Percentiles rank a stretch among this genome's conserved stretches.
phyloP scores from a whole-genome alignment of 2,888 invertebrate species.

The Lasius fuliginosus region DNA sequence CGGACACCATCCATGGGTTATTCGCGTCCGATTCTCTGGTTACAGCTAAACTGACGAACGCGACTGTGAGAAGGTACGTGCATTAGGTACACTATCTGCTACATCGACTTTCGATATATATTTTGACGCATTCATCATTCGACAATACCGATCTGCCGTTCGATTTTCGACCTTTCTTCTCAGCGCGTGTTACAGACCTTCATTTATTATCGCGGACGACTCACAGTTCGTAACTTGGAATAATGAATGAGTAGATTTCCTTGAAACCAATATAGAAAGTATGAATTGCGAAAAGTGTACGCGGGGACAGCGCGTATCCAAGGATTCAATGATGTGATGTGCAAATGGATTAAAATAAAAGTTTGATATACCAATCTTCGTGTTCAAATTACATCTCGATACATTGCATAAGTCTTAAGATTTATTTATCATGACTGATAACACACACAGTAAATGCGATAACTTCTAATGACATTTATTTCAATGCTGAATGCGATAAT shows the following conservation, averaged over 20 bases:
- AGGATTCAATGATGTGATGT: not conserved
- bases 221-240: conserved; percentile 5
- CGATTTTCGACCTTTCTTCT: not conserved
- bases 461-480: not conserved
- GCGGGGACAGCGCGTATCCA: not conserved
- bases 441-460: not conserved
- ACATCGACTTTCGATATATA: not conserved
- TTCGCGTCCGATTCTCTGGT: conserved; percentile 65
- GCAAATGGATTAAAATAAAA: not conserved
- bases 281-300: too few relatives aligned
- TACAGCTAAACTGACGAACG: conserved; percentile 53
- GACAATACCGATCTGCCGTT: not conserved
- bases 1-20: conserved; percentile 72
- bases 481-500: not conserved
- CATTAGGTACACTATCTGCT: not conserved
- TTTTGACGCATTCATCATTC: not conserved
- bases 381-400: not conserved
- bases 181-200: too few relatives aligned
- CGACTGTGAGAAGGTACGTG: conserved; percentile 59
- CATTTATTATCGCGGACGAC: not conserved
- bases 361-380: not conserved
- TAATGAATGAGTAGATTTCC: not conserved
- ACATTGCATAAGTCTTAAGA: not conserved
- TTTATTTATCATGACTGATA: not conserved
- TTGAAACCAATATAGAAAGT: not conserved